Base-by-base conservation (phyloP, 2,113 vertebrate species). In the Chloropsis cyanopogon region DNA sequence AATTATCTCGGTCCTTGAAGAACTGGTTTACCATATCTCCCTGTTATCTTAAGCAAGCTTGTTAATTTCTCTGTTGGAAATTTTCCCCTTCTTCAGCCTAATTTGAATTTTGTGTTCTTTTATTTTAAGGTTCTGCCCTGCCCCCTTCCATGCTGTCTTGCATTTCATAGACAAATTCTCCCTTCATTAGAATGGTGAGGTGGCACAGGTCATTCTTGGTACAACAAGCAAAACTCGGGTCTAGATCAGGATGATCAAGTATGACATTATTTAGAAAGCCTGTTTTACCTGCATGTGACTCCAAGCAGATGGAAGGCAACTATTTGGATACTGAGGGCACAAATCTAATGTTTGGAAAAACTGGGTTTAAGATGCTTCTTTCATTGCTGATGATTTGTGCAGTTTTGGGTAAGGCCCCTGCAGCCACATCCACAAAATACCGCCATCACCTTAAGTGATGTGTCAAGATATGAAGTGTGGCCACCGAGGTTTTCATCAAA, bases 21-120 rank as follows among this genome's bases (percentile, higher is more conserved):
- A 91, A 37, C 54, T 84, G 68, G 33, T 91, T 96, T 93, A 69
- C 64, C 22, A 0, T 89, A 76, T 89, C 81, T 79, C 22, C 47
- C 44, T 68, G 26, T 92, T 95, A 82, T 35, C 57, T 95, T 76
- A 89, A 72, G 50, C 65, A 95, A 84, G 66, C 28, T 79, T 57
- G 20, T 50, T 82, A 61, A 80, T 82, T 73, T 86, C 20, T 83
- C 56, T 76, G 35, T 41, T 85, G 57, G 49, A 94, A 87, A 37
- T 79, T 33, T 84, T 83, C 70, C 8, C 16, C 44, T 75, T 86
- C 42, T 91, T 90, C 29, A 50, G 25, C 50, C 59, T 83, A 61
- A 86, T 93, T 86, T 93, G 82, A 94, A 90, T 93, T 85, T 65
- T 57, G 46, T 89, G 25, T 65, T 87, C 21, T 72, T 82, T 72